phyloP scores from a whole-genome alignment of 1,140 invertebrate genomes.

The Monochamus saltuarius region DNA sequence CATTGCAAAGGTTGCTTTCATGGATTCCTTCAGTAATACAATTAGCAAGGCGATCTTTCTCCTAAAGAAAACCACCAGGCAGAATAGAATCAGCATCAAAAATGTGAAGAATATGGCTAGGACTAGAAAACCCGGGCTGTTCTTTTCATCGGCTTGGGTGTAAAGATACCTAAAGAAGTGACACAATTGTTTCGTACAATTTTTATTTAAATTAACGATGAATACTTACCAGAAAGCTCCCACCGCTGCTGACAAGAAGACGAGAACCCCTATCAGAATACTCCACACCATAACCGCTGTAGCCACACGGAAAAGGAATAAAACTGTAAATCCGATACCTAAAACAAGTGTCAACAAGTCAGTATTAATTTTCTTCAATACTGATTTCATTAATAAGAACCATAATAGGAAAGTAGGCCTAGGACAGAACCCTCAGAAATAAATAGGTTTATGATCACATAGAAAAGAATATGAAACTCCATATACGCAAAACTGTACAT shows the following conservation, averaged over 20 bases:
- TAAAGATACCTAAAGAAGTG: constrained; percentile 7
- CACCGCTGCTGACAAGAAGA: neutral
- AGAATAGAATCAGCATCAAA: constrained; percentile 61
- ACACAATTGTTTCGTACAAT: neutral
- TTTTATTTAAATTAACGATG: neutral
- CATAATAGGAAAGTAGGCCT: too few relatives aligned
- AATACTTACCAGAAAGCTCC: constrained; percentile 10
- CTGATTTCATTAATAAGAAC: too few relatives aligned
- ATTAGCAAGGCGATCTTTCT: constrained; percentile 65
- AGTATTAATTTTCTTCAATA: too few relatives aligned
- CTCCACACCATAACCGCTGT: constrained; percentile 14
- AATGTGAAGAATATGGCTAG: constrained; percentile 52
- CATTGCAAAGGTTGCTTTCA: constrained; percentile 70
- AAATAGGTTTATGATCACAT: too few relatives aligned
- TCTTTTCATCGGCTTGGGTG: neutral
- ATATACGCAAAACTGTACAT: too few relatives aligned
- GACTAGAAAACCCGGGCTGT: neutral
- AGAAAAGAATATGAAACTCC: too few relatives aligned
- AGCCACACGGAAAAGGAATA: constrained; percentile 8
- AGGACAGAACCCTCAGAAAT: too few relatives aligned
- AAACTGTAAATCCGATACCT: constrained; percentile 9
- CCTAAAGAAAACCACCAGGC: constrained; percentile 58
- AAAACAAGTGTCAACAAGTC: constrained; percentile 5
- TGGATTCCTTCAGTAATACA: constrained; percentile 72
- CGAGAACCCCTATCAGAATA: constrained; percentile 5